Base-by-base conservation (phyloP, 2,888 invertebrate species). In the Phymatocera aterrima region DNA sequence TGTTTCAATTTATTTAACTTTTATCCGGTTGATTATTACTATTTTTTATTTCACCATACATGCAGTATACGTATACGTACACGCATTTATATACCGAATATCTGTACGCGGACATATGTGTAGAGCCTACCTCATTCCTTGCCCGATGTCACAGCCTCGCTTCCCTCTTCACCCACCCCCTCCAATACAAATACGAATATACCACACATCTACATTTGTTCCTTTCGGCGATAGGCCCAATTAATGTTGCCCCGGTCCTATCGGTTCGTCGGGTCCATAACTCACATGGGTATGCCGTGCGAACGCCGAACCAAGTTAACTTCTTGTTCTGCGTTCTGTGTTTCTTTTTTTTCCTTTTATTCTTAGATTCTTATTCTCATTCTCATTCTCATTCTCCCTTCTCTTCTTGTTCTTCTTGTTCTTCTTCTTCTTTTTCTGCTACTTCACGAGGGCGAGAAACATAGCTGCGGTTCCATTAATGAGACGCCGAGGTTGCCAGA, bases 211-310 rank as follows among this genome's bases (percentile, higher is more conserved):
- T 84, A 88, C 88, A 88, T 86, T 87, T 88, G 88, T 88, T 86
- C 84, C 83, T 84, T 86, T 83, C 83, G 85, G 84, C 85, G 85
- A 87, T 88, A 87, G 86, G 84, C 82, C 87, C 88, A 88, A 88
- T 88, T 88, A 88, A 88, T 88, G 87, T 83, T 84, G 83, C 82
- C 81, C 83, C 84, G 82, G 82, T 82, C 82, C 83, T 82, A 82
- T 83, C 82, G 83, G 80, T 80, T 82, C 80, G 82, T 83, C 82
- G 82, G 83, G 83, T 85, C 83, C 85, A 85, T 85, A 85, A 80
- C 48, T 40, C 60, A 77, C 79, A 78, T 4, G 40, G 48, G 43
- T 21, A 64, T 64, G 64, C 64, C 64, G 64, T 64, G 64, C 64
- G 64, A 64, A 34, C 60, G 31, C 28, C 4, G 60, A 43, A 15